Conservation (phyloP, 2,797 vertebrate genomes). For the Hoplostethus mediterraneus region DNA sequence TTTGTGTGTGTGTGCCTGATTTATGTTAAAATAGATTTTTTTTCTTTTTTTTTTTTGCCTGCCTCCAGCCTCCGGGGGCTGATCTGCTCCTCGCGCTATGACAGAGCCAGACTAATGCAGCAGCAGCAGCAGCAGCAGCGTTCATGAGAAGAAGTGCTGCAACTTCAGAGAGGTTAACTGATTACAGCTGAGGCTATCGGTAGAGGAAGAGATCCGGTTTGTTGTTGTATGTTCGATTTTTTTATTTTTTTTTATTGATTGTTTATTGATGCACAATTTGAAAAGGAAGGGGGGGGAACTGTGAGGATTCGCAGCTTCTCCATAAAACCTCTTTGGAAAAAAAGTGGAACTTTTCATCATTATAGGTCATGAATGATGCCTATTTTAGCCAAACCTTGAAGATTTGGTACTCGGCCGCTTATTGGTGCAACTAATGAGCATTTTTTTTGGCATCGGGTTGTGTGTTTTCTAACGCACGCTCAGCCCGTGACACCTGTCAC, state of each 20-base stretch:
- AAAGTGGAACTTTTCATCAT: slow-evolving; percentile 12
- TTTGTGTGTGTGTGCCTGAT: neutral
- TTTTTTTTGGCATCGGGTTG: neutral
- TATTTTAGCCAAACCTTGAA: neutral
- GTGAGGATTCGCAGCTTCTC: neutral
- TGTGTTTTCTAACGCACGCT: fast-evolving
- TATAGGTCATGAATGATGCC: neutral
- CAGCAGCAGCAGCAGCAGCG: slow-evolving; percentile 12
- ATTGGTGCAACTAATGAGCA: neutral
- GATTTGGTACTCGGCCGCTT: neutral
- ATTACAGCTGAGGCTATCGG: slow-evolving; percentile 9
- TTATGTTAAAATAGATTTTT: slow-evolving; percentile 41
- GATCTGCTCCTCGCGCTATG: slow-evolving; percentile 53
- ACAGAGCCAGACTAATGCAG: slow-evolving; percentile 53
- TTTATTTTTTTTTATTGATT: neutral
- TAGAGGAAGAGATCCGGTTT: neutral
- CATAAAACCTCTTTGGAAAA: neutral
- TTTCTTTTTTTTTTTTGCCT: slow-evolving; percentile 42
- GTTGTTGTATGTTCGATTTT: neutral
- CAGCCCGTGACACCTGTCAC: slow-evolving; percentile 49
- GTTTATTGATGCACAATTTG: neutral
- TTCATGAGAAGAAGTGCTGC: slow-evolving; percentile 48
- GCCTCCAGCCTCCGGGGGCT: slow-evolving; percentile 47
- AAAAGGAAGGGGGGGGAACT: neutral
- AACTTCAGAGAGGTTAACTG: slow-evolving; percentile 58